Evolutionary conservation across 2,113 vertebrate genomes (phyloP).

Genomic region (Dipodomys stephensi): DNA sequence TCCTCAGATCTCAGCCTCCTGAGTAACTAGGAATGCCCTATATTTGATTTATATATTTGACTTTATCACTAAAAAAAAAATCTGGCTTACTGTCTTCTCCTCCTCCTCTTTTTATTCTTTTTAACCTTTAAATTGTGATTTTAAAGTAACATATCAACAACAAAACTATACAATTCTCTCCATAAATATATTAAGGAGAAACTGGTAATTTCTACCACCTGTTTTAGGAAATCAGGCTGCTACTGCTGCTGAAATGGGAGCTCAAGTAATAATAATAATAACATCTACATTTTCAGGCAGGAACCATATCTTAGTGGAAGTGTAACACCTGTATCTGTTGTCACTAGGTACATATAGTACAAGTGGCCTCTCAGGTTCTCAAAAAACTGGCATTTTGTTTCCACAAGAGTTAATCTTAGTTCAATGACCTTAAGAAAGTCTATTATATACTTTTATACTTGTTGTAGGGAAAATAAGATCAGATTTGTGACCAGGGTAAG

Average conservation of each 20-base stretch:
- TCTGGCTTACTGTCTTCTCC: not conserved
- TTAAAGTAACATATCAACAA: not conserved
- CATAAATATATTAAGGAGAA: not conserved
- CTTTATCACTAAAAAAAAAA: not conserved
- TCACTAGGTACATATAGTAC: not conserved
- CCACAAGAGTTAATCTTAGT: not conserved
- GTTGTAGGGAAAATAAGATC: not conserved
- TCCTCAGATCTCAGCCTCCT: no score
- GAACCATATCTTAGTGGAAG: no score
- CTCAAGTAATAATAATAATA: not conserved
- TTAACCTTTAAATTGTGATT: not conserved
- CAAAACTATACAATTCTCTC: not conserved
- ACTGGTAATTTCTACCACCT: not conserved
- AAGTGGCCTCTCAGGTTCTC: not conserved
- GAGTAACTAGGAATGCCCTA: no score
- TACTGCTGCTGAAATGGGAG: not conserved
- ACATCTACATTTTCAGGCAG: no score
- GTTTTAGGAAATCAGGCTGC: not conserved
- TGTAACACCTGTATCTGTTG: no score
- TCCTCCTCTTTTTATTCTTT: no score
- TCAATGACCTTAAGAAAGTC: not conserved
- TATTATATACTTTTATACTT: not conserved
- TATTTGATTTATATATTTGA: not conserved
- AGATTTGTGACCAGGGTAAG: conserved; percentile 21
- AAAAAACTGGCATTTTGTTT: conserved; percentile 13